Evolutionary conservation across 1,140 invertebrate species (phyloP).

Genomic region (Drosophila suzukii): DNA sequence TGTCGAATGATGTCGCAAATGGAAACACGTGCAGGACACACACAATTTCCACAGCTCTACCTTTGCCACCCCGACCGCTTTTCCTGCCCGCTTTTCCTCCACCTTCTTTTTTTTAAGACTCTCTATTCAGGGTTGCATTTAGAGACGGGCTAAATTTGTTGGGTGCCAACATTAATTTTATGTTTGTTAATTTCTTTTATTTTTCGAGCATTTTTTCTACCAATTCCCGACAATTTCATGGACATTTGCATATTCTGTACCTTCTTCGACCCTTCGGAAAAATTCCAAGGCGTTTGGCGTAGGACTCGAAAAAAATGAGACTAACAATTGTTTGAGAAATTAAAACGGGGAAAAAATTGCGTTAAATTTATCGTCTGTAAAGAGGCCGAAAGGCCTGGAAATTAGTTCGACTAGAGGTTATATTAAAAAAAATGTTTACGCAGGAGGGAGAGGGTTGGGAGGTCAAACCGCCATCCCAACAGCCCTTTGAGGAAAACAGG

Average conservation of each 20-base stretch:
- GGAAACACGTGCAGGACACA: constrained; percentile 70
- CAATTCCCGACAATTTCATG: constrained; percentile 72
- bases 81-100: background rate
- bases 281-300: constrained; percentile 70
- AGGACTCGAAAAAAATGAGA: constrained; percentile 5
- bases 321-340: constrained; percentile 45
- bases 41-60: constrained; percentile 28
- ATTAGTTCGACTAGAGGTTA: constrained; percentile 77
- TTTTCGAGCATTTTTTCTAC: constrained; percentile 60
- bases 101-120: background rate
- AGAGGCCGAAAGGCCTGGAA: constrained; percentile 46
- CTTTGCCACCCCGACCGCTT: constrained; percentile 1
- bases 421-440: constrained; percentile 37
- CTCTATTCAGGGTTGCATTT: constrained; percentile 31
- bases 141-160: constrained; percentile 57
- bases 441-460: background rate
- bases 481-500: constrained; percentile 24
- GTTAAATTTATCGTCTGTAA: constrained; percentile 81
- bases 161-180: constrained; percentile 83
- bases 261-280: constrained; percentile 23
- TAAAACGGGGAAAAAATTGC: constrained; percentile 69
- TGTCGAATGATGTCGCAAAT: constrained; percentile 53
- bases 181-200: constrained; percentile 83
- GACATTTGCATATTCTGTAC: constrained; percentile 71
- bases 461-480: constrained; percentile 14